Evolutionary conservation across 2,888 invertebrate genomes (phyloP).

Genomic region (Spisula subtruncata): DNA sequence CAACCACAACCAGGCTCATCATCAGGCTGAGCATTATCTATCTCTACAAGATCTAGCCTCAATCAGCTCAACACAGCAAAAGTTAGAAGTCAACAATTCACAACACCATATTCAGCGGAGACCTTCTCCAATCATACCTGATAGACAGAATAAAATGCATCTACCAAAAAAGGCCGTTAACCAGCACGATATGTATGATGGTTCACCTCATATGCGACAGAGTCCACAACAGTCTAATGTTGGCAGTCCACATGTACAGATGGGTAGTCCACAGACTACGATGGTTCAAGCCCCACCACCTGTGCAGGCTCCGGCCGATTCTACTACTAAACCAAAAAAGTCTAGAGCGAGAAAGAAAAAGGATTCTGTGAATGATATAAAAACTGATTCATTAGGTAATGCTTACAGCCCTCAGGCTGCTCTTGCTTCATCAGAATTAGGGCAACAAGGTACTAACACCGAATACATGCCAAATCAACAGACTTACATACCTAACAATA

Average conservation of each 20-base stretch:
- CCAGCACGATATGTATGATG: slow-evolving; percentile 66
- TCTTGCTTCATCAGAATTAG: slow-evolving; percentile 55
- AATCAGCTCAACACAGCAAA: slow-evolving; percentile 70
- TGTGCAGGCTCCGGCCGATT: slow-evolving; percentile 85
- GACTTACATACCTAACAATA: slow-evolving; percentile 40
- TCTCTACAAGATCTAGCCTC: slow-evolving; percentile 74
- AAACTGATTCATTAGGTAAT: slow-evolving; percentile 51
- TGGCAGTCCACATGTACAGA: slow-evolving; percentile 75
- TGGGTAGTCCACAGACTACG: slow-evolving; percentile 78
- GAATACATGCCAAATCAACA: slow-evolving; percentile 54
- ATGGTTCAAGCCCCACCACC: slow-evolving; percentile 77
- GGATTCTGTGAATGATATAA: slow-evolving; percentile 57
- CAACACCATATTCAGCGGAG: slow-evolving; percentile 59
- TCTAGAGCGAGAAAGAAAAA: slow-evolving; percentile 79
- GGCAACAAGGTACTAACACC: slow-evolving; percentile 53
- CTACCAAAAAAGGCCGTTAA: slow-evolving; percentile 48
- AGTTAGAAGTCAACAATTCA: slow-evolving; percentile 58
- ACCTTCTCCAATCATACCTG: slow-evolving; percentile 56
- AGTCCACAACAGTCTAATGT: slow-evolving; percentile 79
- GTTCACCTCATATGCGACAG: slow-evolving; percentile 69
- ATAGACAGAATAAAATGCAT: slow-evolving; percentile 62
- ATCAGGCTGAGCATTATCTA: slow-evolving; percentile 66
- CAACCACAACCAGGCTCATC: slow-evolving; percentile 40
- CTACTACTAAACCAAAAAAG: slow-evolving; percentile 85
- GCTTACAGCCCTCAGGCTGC: slow-evolving; percentile 55